These are phyloP conservation scores for Aurelia aurita complex sp. Pacific DNA, from an alignment of 30 jellyfish, hydroid and myxozoan genomes.

Conservation along the genomic window DNA sequence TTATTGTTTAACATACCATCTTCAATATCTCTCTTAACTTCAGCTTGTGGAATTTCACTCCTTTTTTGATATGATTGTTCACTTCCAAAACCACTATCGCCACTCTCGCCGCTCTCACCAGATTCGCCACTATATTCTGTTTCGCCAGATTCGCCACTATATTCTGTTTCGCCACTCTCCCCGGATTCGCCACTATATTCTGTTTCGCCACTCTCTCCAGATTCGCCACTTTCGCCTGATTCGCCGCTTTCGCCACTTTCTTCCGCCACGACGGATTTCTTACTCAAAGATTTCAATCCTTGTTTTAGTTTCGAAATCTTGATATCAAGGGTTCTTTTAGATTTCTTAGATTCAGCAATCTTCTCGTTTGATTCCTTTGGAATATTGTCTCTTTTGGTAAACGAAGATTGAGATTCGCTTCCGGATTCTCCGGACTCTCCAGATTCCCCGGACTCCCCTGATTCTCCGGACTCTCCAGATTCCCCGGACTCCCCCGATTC, in stretches of 20 bases:
- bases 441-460: slow-evolving; percentile 22
- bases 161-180: slow-evolving; percentile 20
- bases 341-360: neutral
- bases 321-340: neutral
- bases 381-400: slow-evolving; percentile 20
- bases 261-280: neutral
- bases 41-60: slow-evolving; percentile 34
- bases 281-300: neutral
- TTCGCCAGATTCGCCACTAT: slow-evolving; percentile 20
- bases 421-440: slow-evolving; percentile 55
- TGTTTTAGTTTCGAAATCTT: neutral
- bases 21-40: neutral
- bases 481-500: slow-evolving; percentile 30
- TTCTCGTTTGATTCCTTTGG: slow-evolving; percentile 10
- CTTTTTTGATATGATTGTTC: slow-evolving; percentile 34
- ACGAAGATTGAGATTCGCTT: slow-evolving; percentile 11
- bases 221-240: slow-evolving; percentile 26
- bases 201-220: slow-evolving; percentile 20
- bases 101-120: slow-evolving; percentile 23
- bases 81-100: slow-evolving; percentile 11
- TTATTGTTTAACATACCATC: neutral
- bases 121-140: slow-evolving; percentile 38
- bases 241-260: slow-evolving; percentile 47
- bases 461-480: slow-evolving; percentile 41
- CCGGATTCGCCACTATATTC: slow-evolving; percentile 45